phyloP scores from a whole-genome alignment of 2,888 invertebrate genomes.

The Neoascia interrupta region DNA sequence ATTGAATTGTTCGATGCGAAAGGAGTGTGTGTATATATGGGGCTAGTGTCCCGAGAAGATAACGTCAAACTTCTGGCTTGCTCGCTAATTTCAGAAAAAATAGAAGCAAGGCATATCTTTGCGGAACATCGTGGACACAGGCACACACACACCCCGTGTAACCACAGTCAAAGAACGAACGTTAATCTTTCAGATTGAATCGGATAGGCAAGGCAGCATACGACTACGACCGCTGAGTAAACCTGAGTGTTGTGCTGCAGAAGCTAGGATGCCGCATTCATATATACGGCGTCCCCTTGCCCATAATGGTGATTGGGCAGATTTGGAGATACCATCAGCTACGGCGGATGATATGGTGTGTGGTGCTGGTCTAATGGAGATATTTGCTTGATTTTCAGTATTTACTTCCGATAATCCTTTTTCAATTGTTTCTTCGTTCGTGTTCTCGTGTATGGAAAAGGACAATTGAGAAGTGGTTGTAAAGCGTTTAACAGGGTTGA shows the following conservation, averaged over 20 bases:
- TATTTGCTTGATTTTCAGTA: constrained; percentile 48
- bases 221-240: constrained; percentile 18
- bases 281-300: constrained; percentile 2
- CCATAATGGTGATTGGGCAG: constrained; percentile 51
- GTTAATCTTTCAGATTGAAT: constrained; percentile 65
- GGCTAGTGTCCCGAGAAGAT: constrained; percentile 58
- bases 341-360: constrained; percentile 31
- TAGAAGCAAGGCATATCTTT: constrained; percentile 31
- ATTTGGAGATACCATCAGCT: constrained; percentile 64
- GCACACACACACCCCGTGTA: constrained; percentile 22
- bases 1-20: constrained; percentile 60
- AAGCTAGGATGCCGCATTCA: constrained; percentile 6
- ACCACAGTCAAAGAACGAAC: constrained; percentile 43
- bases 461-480: constrained; percentile 40
- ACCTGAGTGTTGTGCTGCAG: too few species aligned
- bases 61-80: constrained; percentile 54
- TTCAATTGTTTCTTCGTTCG: constrained; percentile 46
- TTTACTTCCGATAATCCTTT: constrained; percentile 68
- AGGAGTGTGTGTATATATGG: constrained; percentile 2
- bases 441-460: constrained; percentile 26
- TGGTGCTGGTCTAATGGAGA: constrained; percentile 47
- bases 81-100: constrained; percentile 49
- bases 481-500: constrained; percentile 31
- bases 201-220: constrained; percentile 47
- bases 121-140: constrained; percentile 16